phyloP scores from a whole-genome alignment of 2,797 vertebrate genomes.

The Diceros bicornis region DNA sequence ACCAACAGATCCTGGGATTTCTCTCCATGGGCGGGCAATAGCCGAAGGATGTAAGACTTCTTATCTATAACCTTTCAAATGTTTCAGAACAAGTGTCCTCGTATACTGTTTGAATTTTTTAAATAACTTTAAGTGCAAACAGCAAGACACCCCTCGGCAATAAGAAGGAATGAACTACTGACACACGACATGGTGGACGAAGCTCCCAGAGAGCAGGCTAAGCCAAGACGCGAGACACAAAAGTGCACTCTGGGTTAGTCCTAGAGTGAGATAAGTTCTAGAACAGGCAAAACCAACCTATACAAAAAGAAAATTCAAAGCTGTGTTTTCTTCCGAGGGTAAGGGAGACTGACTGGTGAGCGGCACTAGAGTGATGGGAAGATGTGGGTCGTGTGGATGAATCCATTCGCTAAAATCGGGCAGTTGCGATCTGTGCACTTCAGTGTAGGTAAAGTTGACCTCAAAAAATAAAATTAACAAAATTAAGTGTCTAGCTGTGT shows the following conservation, averaged over 20 bases:
- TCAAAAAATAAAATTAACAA: neutral
- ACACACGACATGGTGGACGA: neutral
- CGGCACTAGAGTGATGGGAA: neutral
- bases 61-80: neutral
- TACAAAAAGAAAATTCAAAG: neutral
- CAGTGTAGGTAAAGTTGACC: neutral
- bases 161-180: neutral
- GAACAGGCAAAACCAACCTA: neutral
- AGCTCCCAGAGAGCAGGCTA: neutral
- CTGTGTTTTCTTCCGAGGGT: neutral
- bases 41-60: neutral
- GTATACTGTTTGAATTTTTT: neutral
- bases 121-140: neutral
- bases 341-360: neutral
- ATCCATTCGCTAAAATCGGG: neutral
- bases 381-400: neutral
- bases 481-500: neutral
- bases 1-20: neutral
- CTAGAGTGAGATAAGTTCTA: neutral
- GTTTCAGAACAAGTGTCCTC: conserved; percentile 39
- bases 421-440: neutral
- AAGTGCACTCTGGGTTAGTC: neutral
- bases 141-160: neutral
- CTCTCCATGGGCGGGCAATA: no score
- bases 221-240: neutral